Evolutionary conservation across 2,888 invertebrate species (phyloP), one percentile per base, ranked within the genome.

Genomic region (Cyclophora albipunctata): DNA sequence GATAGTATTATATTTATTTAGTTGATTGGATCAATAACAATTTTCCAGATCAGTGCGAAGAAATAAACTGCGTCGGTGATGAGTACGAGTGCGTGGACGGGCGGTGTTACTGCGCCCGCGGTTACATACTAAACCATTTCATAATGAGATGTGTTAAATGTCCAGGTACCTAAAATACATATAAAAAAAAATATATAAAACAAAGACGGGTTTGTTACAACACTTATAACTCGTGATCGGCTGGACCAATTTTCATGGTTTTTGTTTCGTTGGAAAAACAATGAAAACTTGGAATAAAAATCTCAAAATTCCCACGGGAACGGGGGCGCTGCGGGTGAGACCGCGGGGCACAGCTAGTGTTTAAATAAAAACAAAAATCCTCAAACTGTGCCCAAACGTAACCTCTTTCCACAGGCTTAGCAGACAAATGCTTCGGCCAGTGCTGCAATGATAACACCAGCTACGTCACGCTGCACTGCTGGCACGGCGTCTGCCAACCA

Each of bases 51-150:
- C 53, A 58, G 54, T 86, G 87, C 56, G 51, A 67, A 3, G 59
- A 60, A 20, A 57, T 64, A 3, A 72, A 73, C 46, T 88, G 88
- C 56, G 57, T 66, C 3, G 87, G 85, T 2, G 69, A 71, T 47
- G 80, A 73, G 43, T 86, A 80, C 51, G 67, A 75, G 40, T 88
- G 87, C 57, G 64, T 78, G n/a, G 68, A 79, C n/a, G 79, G 78
- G 3, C 59, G 64, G 4, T 88, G 87, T 51, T 78, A 73, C 56
- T 88, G 87, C 52, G 75, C 85, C 0, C 62, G 67, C 1, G 86
- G 86, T 0, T 86, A 66, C 53, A 61, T 81, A 43, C 78, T 76
- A 2, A 81, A 81, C 55, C 73, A 73, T 42, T 75, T 71, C 34
- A 75, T 78, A 45, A 74, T 66, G 34, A 64, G 69, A 34, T 88